Conservation (phyloP, 2,888 invertebrate species). For the Allacma fusca region DNA sequence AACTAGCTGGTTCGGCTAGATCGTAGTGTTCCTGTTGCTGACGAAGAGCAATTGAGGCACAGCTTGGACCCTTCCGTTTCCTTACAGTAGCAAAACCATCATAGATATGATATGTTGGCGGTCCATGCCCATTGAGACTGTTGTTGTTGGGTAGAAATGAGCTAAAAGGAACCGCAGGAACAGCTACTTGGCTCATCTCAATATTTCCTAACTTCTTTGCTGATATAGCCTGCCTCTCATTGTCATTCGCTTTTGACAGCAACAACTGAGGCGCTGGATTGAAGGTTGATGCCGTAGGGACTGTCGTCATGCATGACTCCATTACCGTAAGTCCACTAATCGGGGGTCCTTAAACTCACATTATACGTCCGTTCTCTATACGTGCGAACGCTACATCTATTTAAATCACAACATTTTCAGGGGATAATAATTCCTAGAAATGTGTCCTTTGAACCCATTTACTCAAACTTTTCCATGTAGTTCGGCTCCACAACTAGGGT, state of each 20-base stretch:
- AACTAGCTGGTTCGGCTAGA: slow-evolving; percentile 49
- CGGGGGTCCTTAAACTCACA: slow-evolving; percentile 18
- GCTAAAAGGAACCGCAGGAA: slow-evolving; percentile 19
- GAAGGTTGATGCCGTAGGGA: slow-evolving; percentile 51
- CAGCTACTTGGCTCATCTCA: neutral
- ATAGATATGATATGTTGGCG: slow-evolving; percentile 67
- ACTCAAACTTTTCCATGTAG: too few relatives aligned
- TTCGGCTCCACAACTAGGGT: too few relatives aligned
- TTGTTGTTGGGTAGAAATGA: slow-evolving; percentile 22
- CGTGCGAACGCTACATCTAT: neutral
- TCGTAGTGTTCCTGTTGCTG: slow-evolving; percentile 58
- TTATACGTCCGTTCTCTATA: slow-evolving; percentile 2
- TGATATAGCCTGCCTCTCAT: neutral
- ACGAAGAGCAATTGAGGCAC: slow-evolving; percentile 56
- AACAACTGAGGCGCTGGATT: slow-evolving; percentile 45
- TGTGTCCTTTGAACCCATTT: too few relatives aligned
- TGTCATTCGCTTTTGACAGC: slow-evolving; percentile 35
- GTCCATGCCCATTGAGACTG: slow-evolving; percentile 6
- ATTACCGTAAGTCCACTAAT: slow-evolving; percentile 47
- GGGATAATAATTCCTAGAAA: too few relatives aligned
- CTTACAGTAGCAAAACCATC: slow-evolving; percentile 87
- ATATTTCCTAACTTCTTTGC: slow-evolving; percentile 11
- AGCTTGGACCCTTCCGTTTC: slow-evolving; percentile 60
- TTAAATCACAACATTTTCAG: too few relatives aligned
- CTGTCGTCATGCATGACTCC: slow-evolving; percentile 53